phyloP scores from a whole-genome alignment of 2,888 invertebrate genomes.

The Dione vanillae region DNA sequence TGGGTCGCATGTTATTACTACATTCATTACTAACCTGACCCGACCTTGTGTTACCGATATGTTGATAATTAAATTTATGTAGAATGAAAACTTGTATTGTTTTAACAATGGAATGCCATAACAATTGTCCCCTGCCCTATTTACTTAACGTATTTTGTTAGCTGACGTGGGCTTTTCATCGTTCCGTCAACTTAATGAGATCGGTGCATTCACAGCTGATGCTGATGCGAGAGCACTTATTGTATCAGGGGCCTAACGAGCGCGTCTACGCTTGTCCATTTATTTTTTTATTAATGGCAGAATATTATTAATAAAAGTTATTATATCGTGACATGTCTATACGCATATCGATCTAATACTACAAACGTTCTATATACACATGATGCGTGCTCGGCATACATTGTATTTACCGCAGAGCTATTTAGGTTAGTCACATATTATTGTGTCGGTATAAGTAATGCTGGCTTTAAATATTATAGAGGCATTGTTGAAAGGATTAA shows the following conservation, averaged over 20 bases:
- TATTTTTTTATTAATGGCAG: conserved; percentile 4
- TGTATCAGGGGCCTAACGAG: conserved; percentile 41
- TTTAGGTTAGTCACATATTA: conserved; percentile 24
- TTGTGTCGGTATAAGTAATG: conserved; percentile 3
- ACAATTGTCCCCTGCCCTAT: conserved; percentile 58
- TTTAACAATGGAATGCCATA: conserved; percentile 53
- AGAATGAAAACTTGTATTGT: conserved; percentile 22
- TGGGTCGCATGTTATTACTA: conserved; percentile 20
- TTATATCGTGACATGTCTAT: not conserved
- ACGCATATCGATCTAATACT: not conserved
- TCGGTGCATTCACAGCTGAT: conserved; percentile 52
- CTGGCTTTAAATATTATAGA: not conserved
- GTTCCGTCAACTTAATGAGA: conserved; percentile 65
- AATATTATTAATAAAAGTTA: not conserved
- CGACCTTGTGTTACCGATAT: conserved; percentile 40
- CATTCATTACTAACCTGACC: conserved; percentile 25
- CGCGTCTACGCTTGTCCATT: conserved; percentile 35
- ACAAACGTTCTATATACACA: not conserved
- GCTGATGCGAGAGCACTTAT: conserved; percentile 38
- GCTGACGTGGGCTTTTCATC: conserved; percentile 66
- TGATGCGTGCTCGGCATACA: conserved; percentile 9
- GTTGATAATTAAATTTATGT: conserved; percentile 33
- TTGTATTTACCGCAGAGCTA: conserved; percentile 22
- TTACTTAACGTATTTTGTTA: conserved; percentile 62
- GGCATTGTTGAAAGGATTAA: not conserved